phyloP scores from a whole-genome alignment of 2,888 invertebrate species.

The Notodonta ziczac region DNA sequence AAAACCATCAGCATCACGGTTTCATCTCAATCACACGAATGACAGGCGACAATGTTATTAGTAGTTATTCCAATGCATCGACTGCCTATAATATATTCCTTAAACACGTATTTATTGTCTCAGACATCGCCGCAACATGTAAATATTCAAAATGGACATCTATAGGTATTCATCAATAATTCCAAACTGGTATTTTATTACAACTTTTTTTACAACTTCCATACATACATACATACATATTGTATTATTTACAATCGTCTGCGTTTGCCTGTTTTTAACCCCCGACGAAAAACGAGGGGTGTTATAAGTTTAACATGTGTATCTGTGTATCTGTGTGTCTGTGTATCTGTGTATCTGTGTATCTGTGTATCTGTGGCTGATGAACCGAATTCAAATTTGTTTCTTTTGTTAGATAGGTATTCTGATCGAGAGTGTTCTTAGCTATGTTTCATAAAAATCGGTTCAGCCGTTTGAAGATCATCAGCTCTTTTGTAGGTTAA shows the following conservation, averaged over 20 bases:
- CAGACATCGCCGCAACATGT: not conserved
- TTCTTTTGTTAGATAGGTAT: no score
- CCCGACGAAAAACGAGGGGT: no score
- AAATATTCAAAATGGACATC: slow-evolving; percentile 1
- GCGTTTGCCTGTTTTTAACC: not conserved
- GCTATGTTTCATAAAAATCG: no score
- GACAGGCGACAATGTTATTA: not conserved
- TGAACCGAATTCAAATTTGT: no score
- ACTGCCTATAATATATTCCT: not conserved
- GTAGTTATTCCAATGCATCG: not conserved
- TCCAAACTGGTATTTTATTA: not conserved
- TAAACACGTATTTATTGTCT: not conserved
- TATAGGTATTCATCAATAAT: not conserved
- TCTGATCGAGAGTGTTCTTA: no score
- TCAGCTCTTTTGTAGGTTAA: no score
- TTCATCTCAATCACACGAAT: not conserved
- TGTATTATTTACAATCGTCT: slow-evolving; percentile 1
- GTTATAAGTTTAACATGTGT: no score
- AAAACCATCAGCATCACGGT: not conserved
- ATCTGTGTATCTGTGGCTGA: no score
- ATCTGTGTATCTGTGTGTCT: no score
- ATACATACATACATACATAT: not conserved
- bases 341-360: no score
- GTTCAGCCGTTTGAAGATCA: no score
- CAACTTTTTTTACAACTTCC: not conserved